Base-by-base conservation (phyloP, 37 sponge, comb jelly and placozoan species). In the Tethya wilhelma region DNA sequence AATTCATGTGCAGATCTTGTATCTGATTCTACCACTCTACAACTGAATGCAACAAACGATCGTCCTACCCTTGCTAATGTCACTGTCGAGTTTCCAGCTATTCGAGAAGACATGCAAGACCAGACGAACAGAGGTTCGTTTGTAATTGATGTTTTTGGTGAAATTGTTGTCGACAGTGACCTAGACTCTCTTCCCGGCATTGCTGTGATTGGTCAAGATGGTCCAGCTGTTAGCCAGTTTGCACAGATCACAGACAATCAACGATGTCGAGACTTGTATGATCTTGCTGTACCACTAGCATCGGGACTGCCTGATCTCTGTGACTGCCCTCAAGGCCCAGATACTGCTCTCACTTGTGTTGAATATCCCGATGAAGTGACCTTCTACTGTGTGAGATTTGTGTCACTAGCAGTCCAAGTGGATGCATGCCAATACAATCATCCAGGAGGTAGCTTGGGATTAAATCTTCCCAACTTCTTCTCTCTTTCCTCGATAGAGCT, bases 141-240 rank as follows among this genome's bases (percentile, higher is more conserved):
- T 55, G 82, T 90, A 5, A 30, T 11, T 20, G 70, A 73, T 58
- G 38, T 78, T 3, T 69, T 85, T 67, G 77, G 72, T 32, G 33
- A 40, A 28, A 72, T 45, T n/a, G 25, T 90, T 1, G 41, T 34
- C 23, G 91, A 91, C 71, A 38, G 49, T 38, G 87, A 86, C 63
- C 39, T 39, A 30, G 39, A 62, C 17, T 36, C 38, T 20, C 56
- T 63, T 22, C 11, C 67, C 38, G 87, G 91, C 3, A 59, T 82
- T 56, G 91, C 87, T 62, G 44, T 82, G 20, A 41, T 70, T 40
- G 60, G 81, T 38, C 45, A 42, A 38, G 59, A 31, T 25, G 60
- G 81, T 42, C 30, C 62, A 20, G 60, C 62, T 8, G 5, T 1
- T 30, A 26, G 14, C 22, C 31, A 55, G 39, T 20, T 23, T 38